Evolutionary conservation across 1,140 invertebrate species (phyloP).

Genomic region (Formica exsecta): DNA sequence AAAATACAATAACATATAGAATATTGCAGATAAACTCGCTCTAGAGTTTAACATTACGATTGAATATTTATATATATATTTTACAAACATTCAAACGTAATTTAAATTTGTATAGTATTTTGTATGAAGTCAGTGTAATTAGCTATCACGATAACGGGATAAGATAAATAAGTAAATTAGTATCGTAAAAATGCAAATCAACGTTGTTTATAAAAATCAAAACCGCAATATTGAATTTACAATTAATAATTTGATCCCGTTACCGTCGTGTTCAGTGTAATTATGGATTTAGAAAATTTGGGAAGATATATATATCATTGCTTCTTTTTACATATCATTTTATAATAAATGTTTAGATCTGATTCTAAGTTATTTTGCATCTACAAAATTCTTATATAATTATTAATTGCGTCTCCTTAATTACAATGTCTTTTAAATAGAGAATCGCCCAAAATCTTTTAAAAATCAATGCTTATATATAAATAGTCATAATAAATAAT

Average conservation of each 20-base stretch:
- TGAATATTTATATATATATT: conserved; percentile 1
- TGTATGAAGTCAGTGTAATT: conserved; percentile 22
- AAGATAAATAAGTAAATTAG: neutral
- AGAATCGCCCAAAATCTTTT: neutral
- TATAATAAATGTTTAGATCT: neutral
- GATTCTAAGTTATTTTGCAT: neutral
- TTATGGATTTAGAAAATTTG: conserved; percentile 35
- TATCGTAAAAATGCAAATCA: neutral
- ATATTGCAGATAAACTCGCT: neutral
- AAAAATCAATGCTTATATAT: neutral
- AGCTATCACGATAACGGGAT: conserved; percentile 20
- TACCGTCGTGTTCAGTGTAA: conserved; percentile 18
- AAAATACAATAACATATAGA: neutral
- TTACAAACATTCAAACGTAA: conserved; percentile 8
- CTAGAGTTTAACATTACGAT: neutral
- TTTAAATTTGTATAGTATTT: neutral
- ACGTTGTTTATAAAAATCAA: conserved; percentile 5
- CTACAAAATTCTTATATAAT: neutral
- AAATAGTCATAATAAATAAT: neutral
- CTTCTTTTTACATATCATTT: neutral
- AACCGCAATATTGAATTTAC: neutral
- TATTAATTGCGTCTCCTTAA: neutral
- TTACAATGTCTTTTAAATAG: neutral
- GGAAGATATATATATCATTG: conserved; percentile 15
- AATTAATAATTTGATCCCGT: conserved; percentile 18